phyloP scores from a whole-genome alignment of 2,113 vertebrate genomes.

The Plotosus lineatus region DNA sequence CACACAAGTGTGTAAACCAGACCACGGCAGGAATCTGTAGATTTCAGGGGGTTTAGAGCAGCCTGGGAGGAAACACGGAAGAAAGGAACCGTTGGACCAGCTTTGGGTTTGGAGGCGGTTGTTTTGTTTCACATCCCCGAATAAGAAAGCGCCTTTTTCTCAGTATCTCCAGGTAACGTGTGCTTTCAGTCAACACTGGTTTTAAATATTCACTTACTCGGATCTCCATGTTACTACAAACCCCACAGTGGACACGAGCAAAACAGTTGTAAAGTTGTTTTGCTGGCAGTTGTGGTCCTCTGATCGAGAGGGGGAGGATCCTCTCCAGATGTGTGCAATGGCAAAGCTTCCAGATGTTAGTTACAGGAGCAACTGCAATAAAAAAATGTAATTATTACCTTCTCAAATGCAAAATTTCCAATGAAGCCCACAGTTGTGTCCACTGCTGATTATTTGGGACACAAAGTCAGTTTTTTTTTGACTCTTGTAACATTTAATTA shows the following conservation, averaged over 20 bases:
- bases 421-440: not conserved
- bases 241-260: constrained; percentile 30
- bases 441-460: not conserved
- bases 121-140: constrained; percentile 63
- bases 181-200: not conserved
- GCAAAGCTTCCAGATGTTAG: constrained; percentile 71
- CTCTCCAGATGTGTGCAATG: constrained; percentile 70
- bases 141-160: constrained; percentile 64
- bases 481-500: not conserved
- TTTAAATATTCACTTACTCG: not conserved
- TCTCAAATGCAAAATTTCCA: not conserved
- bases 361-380: constrained; percentile 25
- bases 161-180: constrained; percentile 67
- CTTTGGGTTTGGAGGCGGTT: constrained; percentile 64
- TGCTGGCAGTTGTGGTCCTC: constrained; percentile 66
- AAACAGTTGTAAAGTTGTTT: constrained; percentile 65
- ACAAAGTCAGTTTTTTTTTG: not conserved
- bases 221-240: not conserved
- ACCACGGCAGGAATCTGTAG: not conserved
- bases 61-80: constrained; percentile 21
- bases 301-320: constrained; percentile 74
- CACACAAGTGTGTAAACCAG: constrained; percentile 14
- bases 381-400: not conserved
- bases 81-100: constrained; percentile 40
- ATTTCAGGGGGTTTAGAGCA: not conserved